Percentiles rank a stretch among this genome's conserved stretches.
phyloP scores from a whole-genome alignment of 1,140 invertebrate genomes.

The Gerris buenoi region DNA sequence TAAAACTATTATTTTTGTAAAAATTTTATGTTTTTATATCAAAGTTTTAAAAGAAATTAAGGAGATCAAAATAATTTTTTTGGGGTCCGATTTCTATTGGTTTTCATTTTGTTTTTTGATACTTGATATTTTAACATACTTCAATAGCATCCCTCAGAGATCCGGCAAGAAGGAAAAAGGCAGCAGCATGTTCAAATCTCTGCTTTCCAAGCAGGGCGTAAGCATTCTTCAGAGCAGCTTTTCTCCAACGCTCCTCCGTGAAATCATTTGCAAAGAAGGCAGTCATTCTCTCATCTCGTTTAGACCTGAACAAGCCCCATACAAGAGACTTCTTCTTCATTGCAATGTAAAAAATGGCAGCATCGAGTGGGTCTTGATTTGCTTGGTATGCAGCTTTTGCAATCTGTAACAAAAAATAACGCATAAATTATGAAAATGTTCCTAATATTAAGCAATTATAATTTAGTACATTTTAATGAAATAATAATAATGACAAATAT shows the following conservation, averaged over 20 bases:
- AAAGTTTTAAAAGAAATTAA: not conserved
- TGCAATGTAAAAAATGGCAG: conserved; percentile 91
- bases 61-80: too few relatives aligned
- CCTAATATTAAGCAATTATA: too few relatives aligned
- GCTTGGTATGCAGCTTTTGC: conserved; percentile 80
- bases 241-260: conserved; percentile 79
- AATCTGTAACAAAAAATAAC: too few relatives aligned
- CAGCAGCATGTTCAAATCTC: conserved; percentile 81
- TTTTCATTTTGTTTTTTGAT: too few relatives aligned
- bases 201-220: conserved; percentile 91
- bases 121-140: too few relatives aligned
- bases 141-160: conserved; percentile 89
- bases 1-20: too few relatives aligned
- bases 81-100: too few relatives aligned
- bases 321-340: conserved; percentile 97
- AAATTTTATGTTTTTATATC: not conserved
- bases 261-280: conserved; percentile 93
- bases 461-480: too few relatives aligned
- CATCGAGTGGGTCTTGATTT: conserved; percentile 89
- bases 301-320: conserved; percentile 86
- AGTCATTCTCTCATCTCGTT: conserved; percentile 81
- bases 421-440: too few relatives aligned
- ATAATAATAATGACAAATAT: not conserved
- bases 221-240: conserved; percentile 93
- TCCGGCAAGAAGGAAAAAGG: conserved; percentile 88